Conservation (phyloP, 2,888 invertebrate genomes). For the Tetanocera ferruginea region DNA sequence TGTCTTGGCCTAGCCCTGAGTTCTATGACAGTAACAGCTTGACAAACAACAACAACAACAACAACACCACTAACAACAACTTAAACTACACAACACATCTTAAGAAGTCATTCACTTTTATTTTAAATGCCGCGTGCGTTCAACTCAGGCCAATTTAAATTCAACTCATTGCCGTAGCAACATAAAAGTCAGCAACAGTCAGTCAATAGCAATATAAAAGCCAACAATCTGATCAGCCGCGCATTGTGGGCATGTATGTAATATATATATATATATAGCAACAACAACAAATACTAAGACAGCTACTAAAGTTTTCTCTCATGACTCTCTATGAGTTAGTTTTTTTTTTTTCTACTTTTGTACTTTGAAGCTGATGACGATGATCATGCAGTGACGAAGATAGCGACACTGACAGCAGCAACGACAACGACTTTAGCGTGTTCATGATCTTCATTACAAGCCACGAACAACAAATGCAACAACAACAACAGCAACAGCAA, state of each 20-base stretch:
- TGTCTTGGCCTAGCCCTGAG: too few relatives aligned
- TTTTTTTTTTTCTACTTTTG: too few relatives aligned
- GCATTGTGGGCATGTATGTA: too few relatives aligned
- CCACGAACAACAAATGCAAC: conserved; percentile 25
- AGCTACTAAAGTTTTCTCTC: too few relatives aligned
- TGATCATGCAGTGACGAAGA: too few relatives aligned
- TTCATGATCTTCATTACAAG: conserved; percentile 13
- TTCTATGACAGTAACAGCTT: not conserved
- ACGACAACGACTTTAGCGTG: conserved; percentile 13
- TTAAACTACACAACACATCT: not conserved
- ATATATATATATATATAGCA: too few relatives aligned
- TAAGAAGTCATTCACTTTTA: not conserved
- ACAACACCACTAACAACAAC: conserved; percentile 13
- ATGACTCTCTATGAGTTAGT: too few relatives aligned
- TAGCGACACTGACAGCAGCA: conserved; percentile 6
- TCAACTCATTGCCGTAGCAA: conserved; percentile 25
- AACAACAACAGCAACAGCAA: conserved; percentile 44
- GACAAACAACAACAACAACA: not conserved
- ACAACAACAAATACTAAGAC: too few relatives aligned
- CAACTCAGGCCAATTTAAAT: conserved; percentile 15
- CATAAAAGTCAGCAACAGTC: conserved; percentile 39
- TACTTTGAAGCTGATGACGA: too few relatives aligned
- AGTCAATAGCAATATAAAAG: conserved; percentile 16
- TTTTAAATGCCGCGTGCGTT: not conserved
- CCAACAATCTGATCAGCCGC: not conserved